Base-by-base conservation (phyloP, 2,888 invertebrate genomes). In the Harpagoxenus sublaevis region DNA sequence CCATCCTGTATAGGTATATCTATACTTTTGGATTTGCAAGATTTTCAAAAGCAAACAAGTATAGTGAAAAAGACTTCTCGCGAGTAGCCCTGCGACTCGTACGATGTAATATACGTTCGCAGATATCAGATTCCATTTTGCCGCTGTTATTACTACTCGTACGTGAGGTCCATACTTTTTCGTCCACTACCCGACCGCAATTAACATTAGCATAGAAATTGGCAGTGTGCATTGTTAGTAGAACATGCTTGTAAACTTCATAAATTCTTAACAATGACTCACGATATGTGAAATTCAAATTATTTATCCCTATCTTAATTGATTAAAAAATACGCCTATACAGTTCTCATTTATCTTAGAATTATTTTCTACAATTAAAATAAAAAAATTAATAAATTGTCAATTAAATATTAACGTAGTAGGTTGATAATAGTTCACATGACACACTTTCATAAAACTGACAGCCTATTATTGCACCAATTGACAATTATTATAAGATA, bases 191-290 rank as follows among this genome's bases (percentile, higher is more conserved):
- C 10, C n/a, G 35, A 28, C 5, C 48, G 73, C 73, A 45, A 71
- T 79, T 79, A 71, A 35, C 71, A 81, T 81, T 81, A 81, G 73
- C 79, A 81, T 81, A 81, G 73, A 81, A 73, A 81, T 81, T 73
- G 79, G 73, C 60, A 57, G 28, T 39, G 57, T 42, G 48, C 12
- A 28, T 45, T 35, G 48, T 73, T 71, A 73, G 35, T 35, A 45
- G 12, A 35, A 60, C 23, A 39, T 42, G 45, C 10, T 48, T 39
- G 60, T 73, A 81, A 73, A 73, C 23, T 53, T 45, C 28, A 48
- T 23, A 23, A 60, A 48, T 71, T 48, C 73, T 57, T 48, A 53
- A 45, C 45, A 35, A 45, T 18, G 12, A 55, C 18, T 79, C 31
- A 45, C 79, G 18, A 68, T 15, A 77, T 35, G 35, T 51, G 12